Evolutionary conservation across 2,888 invertebrate genomes (phyloP).

Genomic region (Dicranocentrus wangi): DNA sequence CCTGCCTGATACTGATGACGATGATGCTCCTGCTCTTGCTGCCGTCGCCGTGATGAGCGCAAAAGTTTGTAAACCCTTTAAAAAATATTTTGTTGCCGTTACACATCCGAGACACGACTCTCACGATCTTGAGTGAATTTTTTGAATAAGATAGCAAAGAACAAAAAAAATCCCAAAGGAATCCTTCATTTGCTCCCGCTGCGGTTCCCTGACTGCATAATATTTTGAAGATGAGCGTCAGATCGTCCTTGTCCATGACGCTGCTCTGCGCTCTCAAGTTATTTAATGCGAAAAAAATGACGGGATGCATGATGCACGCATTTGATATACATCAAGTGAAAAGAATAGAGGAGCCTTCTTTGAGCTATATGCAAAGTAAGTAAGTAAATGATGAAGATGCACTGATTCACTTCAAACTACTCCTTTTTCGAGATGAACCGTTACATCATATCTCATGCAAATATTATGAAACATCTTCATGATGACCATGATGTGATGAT

Average conservation of each 20-base stretch:
- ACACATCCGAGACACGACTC: constrained; percentile 58
- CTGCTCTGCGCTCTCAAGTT: background rate
- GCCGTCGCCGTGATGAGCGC: constrained; percentile 39
- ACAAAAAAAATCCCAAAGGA: constrained; percentile 6
- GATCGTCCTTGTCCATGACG: constrained; percentile 59
- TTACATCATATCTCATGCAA: constrained; percentile 59
- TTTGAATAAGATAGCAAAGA: constrained; percentile 13
- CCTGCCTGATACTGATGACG: background rate
- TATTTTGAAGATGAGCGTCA: constrained; percentile 36
- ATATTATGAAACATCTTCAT: constrained; percentile 44
- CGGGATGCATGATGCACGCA: constrained; percentile 52
- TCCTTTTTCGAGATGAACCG: constrained; percentile 36
- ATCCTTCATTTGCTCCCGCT: constrained; percentile 44
- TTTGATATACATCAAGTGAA: constrained; percentile 52
- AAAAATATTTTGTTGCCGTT: constrained; percentile 46
- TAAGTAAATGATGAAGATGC: constrained; percentile 47
- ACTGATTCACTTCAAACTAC: constrained; percentile 48
- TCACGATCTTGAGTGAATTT: constrained; percentile 45
- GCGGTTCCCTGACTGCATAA: constrained; percentile 21
- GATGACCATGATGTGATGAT: constrained; percentile 35
- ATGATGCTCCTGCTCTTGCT: no score
- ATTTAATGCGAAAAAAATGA: constrained; percentile 3
- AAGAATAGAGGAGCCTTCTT: constrained; percentile 21
- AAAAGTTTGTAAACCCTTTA: constrained; percentile 33
- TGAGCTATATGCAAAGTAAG: background rate